Base-by-base conservation (phyloP, 2,797 vertebrate species). In the Echiichthys vipera region DNA sequence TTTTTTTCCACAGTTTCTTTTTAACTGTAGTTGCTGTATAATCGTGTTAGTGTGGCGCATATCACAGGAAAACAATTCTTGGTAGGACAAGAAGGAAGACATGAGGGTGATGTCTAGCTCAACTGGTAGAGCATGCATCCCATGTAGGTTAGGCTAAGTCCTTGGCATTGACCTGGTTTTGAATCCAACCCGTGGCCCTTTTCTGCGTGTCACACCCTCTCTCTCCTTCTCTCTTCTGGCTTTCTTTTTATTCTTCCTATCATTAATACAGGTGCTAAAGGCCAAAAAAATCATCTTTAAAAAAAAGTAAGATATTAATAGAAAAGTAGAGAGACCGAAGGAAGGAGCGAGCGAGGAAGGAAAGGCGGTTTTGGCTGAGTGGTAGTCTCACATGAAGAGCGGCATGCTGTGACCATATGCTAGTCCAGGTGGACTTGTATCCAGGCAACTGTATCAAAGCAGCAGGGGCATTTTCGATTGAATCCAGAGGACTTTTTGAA, bases 381-480 rank as follows among this genome's bases (percentile, higher is more conserved):
- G 63, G 73, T 74, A 84, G 86, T 88, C 86, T 94, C 91, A 91
- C 88, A 91, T 89, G 89, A 92, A 91, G 91, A 90, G 81, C 65
- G 32, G 64, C 93, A 91, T 87, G 93, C 93, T 93, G 93, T 69
- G 92, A 88, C 93, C 94, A 94, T 95, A 95, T 95, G 94, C 91
- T 92, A 59, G 77, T 93, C 89, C 94, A 94, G 93, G 93, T 94
- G 92, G 93, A 93, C 80, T 88, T 74, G 92, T 93, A 89, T 93
- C 93, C 90, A 94, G 87, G 92, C 91, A 94, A 94, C 91, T 86
- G 83, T 91, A 92, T 93, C 92, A 94, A 93, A 94, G 88, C 92
- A 85, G 86, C 76, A 46, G 93, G 90, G 88, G 90, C 81, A 73
- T 85, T 88, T 65, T 80, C 72, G 77, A 90, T 83, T 83, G 88